Conservation (phyloP, 2,113 vertebrate genomes). For the Lanius collurio region DNA sequence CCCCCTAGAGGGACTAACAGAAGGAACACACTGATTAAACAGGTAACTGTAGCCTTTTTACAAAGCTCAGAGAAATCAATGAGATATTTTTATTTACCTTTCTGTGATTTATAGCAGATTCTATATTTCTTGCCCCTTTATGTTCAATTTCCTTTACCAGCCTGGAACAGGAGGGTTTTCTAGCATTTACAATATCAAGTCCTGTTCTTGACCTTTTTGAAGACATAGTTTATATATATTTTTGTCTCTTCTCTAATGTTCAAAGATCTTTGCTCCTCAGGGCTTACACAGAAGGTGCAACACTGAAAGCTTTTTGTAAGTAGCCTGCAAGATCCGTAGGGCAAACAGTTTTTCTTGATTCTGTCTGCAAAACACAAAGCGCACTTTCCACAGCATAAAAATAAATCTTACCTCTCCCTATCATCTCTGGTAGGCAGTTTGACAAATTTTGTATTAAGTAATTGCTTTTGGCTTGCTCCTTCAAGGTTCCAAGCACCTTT, state of each 20-base stretch:
- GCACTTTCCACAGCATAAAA: background rate
- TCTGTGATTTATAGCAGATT: background rate
- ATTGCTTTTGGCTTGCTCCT: background rate
- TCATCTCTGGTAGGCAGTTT: background rate
- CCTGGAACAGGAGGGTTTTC: background rate
- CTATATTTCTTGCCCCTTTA: background rate
- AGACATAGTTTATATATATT: slow-evolving; percentile 13
- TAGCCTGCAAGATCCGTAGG: background rate
- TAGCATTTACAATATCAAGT: background rate
- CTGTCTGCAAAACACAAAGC: background rate
- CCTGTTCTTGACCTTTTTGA: background rate
- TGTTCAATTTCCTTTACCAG: background rate
- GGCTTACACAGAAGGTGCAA: background rate
- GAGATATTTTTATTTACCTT: background rate
- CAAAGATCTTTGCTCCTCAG: background rate
- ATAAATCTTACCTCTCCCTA: background rate
- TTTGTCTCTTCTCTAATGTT: background rate
- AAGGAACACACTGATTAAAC: background rate
- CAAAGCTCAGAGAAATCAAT: background rate
- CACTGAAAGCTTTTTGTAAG: background rate
- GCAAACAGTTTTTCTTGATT: slow-evolving; percentile 13
- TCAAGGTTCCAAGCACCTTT: background rate
- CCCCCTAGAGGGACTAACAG: background rate
- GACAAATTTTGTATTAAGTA: background rate
- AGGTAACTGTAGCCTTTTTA: background rate